Percentiles rank a stretch among this genome's conserved stretches.
Evolutionary conservation across 2,797 vertebrate species (phyloP).

Genomic region (Cuculus canorus): DNA sequence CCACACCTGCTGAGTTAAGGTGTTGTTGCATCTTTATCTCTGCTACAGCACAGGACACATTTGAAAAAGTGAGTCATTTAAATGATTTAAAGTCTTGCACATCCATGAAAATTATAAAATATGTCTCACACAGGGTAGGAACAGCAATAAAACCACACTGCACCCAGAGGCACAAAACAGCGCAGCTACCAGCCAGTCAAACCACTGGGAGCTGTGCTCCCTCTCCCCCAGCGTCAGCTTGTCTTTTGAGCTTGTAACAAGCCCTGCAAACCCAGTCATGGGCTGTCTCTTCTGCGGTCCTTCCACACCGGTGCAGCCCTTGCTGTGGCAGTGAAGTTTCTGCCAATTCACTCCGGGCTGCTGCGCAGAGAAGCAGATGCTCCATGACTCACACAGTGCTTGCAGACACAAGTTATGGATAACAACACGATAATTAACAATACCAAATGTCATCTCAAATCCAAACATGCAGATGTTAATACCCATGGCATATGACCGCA

Average conservation of each 20-base stretch:
- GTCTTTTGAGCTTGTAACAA: neutral
- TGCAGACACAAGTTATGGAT: neutral
- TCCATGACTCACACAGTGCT: conserved; percentile 24
- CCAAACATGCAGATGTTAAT: neutral
- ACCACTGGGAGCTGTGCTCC: accelerated
- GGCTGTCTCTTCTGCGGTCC: neutral
- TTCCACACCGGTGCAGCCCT: neutral
- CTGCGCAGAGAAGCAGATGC: neutral
- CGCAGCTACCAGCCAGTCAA: neutral
- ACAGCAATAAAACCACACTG: neutral
- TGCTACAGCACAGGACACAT: neutral
- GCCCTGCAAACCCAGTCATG: accelerated
- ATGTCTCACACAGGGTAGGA: neutral
- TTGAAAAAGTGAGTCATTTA: conserved; percentile 39
- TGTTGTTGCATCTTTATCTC: neutral
- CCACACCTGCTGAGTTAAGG: neutral
- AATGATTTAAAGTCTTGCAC: neutral
- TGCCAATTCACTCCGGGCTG: neutral
- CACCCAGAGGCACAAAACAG: neutral
- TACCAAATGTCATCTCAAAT: neutral
- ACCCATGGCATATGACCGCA: accelerated
- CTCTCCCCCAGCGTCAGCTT: accelerated
- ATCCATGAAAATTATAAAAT: neutral
- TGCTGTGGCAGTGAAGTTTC: neutral
- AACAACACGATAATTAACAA: neutral